These are phyloP conservation scores for Heliothis virescens DNA, from an alignment of 1,140 invertebrate species.

Conservation along the genomic window DNA sequence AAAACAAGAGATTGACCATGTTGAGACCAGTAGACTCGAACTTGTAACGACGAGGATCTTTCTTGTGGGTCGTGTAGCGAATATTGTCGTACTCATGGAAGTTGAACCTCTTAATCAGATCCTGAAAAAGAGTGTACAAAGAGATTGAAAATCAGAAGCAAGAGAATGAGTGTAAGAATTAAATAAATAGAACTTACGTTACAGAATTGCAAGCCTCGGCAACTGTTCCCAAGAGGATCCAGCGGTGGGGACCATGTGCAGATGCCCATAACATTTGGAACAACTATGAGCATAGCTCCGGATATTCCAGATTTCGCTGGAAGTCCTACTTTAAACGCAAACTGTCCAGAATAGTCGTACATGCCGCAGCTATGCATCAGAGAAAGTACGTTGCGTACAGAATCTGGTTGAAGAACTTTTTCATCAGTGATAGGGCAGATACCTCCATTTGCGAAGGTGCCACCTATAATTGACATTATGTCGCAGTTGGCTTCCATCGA, in stretches of 20 bases:
- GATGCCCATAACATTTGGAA: conserved; percentile 99
- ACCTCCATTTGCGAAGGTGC: conserved; percentile 98
- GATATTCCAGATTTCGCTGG: conserved; percentile 99
- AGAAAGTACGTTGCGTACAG: conserved; percentile 93
- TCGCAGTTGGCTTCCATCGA: conserved; percentile 98
- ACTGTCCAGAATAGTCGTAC: conserved; percentile 99
- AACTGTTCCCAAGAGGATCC: conserved; percentile 96
- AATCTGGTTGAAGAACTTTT: conserved; percentile 94
- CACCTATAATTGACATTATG: conserved; percentile 96
- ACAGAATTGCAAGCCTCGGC: conserved; percentile 96
- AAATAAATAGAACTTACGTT: conserved; percentile 84
- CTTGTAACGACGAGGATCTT: conserved; percentile 96
- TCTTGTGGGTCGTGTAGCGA: conserved; percentile 96
- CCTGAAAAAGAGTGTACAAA: conserved; percentile 85
- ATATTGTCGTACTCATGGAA: conserved; percentile 99
- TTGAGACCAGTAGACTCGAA: conserved; percentile 96
- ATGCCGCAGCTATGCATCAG: conserved; percentile 99
- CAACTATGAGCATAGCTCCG: conserved; percentile 96
- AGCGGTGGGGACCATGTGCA: conserved; percentile 98
- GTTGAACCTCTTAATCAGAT: conserved; percentile 96
- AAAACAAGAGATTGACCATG: conserved; percentile 97
- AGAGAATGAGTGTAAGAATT: too few species aligned
- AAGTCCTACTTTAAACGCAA: conserved; percentile 98
- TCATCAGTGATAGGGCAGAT: conserved; percentile 98
- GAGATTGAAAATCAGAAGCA: background rate